A percentile compares a stretch with the other conserved stretches of the same genome.
Conservation (phyloP, 2,113 vertebrate species). For the Amphiprion percula region DNA sequence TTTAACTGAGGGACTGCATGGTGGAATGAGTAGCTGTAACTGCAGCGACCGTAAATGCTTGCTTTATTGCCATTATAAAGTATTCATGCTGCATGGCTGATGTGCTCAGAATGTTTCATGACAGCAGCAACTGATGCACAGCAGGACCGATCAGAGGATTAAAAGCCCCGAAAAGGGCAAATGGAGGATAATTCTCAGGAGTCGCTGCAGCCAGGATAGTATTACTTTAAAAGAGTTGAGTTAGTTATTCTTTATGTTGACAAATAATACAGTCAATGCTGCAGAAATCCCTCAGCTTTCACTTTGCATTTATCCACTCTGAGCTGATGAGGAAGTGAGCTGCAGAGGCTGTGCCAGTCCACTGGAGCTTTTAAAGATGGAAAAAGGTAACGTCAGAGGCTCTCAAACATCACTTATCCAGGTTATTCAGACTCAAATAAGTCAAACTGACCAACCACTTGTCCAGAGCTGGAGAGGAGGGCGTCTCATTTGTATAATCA, state of each 20-base stretch:
- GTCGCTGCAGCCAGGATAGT: slow-evolving; percentile 10
- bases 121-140: slow-evolving; percentile 49
- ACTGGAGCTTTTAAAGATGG: not conserved
- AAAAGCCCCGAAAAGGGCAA: slow-evolving; percentile 67
- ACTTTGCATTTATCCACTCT: not conserved
- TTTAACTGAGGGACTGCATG: slow-evolving; percentile 53
- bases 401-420: not conserved
- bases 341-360: not conserved
- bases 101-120: slow-evolving; percentile 70
- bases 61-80: slow-evolving; percentile 84
- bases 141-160: slow-evolving; percentile 66
- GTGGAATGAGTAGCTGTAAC: slow-evolving; percentile 70
- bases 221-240: slow-evolving; percentile 29
- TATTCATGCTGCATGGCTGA: slow-evolving; percentile 78
- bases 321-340: not conserved
- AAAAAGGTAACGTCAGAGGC: slow-evolving; percentile 7
- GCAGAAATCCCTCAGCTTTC: not conserved
- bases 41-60: slow-evolving; percentile 75
- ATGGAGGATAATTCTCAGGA: slow-evolving; percentile 56
- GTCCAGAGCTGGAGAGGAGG: slow-evolving; percentile 6
- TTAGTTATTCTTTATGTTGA: not conserved
- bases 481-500: slow-evolving; percentile 57
- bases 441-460: slow-evolving; percentile 36
- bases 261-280: slow-evolving; percentile 3
- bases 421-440: slow-evolving; percentile 34